phyloP scores from a whole-genome alignment of 2,113 vertebrate genomes.

The Gallinago paraguaiae region DNA sequence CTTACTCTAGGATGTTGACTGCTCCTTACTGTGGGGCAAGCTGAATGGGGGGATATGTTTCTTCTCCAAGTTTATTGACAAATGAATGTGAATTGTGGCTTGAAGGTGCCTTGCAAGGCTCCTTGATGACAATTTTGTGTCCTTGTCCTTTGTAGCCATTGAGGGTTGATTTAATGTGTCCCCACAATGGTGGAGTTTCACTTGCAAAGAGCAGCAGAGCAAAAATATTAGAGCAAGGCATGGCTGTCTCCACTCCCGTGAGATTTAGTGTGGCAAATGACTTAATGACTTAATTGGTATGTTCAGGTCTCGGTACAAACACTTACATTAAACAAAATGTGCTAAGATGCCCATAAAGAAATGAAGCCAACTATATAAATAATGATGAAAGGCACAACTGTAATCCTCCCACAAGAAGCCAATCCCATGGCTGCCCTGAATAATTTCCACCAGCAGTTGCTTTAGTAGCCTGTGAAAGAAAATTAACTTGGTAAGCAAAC shows the following conservation, averaged over 20 bases:
- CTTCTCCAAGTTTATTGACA: neutral
- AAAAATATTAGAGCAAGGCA: neutral
- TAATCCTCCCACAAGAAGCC: neutral
- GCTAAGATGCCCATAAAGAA: neutral
- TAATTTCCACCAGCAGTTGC: neutral
- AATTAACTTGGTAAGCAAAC: neutral
- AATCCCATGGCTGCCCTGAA: neutral
- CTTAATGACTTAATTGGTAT: neutral
- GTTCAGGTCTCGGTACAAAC: neutral
- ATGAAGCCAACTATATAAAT: neutral
- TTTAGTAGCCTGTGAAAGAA: neutral
- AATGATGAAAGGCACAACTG: neutral
- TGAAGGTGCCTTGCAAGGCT: neutral
- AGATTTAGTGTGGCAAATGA: neutral
- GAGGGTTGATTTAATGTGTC: neutral
- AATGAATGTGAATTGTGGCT: neutral
- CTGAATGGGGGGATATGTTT: neutral
- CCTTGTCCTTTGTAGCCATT: rapidly evolving
- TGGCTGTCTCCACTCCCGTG: rapidly evolving
- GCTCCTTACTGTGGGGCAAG: neutral
- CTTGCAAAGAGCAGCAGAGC: neutral
- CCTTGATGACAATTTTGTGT: no score
- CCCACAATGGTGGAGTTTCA: neutral
- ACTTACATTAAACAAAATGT: neutral
- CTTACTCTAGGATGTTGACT: no score